Percentiles rank a stretch among this genome's conserved stretches.
Evolutionary conservation across 2,888 invertebrate species (phyloP).

Genomic region (Eupithecia vulgata): DNA sequence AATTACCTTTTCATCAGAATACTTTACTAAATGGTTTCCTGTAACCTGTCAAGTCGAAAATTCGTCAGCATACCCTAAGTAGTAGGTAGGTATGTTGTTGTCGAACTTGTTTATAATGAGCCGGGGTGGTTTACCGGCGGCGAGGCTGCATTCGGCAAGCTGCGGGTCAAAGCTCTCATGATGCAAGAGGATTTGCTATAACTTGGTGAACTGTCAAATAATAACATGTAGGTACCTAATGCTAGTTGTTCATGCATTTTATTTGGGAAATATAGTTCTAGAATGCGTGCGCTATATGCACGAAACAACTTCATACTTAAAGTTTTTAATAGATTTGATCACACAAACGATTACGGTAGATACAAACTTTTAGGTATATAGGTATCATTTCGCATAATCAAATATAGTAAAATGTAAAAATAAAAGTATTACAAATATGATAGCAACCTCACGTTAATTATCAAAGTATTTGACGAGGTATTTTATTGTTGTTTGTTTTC

Average conservation of each 20-base stretch:
- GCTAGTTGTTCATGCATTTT: too few species aligned
- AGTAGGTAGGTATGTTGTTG: slow-evolving; percentile 22
- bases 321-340: too few species aligned
- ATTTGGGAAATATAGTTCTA: not conserved
- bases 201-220: slow-evolving; percentile 7
- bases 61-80: slow-evolving; percentile 18
- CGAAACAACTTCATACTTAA: too few species aligned
- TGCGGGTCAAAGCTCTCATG: slow-evolving; percentile 55
- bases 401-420: not conserved
- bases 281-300: not conserved
- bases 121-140: slow-evolving; percentile 34
- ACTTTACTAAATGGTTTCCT: slow-evolving; percentile 12
- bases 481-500: not conserved
- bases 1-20: slow-evolving; percentile 9
- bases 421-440: not conserved
- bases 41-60: slow-evolving; percentile 17
- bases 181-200: slow-evolving; percentile 48
- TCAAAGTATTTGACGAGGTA: not conserved
- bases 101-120: slow-evolving; percentile 33
- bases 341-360: too few species aligned
- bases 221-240: not conserved
- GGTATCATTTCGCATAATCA: not conserved
- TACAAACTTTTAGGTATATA: too few species aligned
- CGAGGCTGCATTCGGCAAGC: slow-evolving; percentile 16
- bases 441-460: not conserved